Base-by-base conservation (phyloP, 1,140 invertebrate genomes). In the Odontomachus brunneus region DNA sequence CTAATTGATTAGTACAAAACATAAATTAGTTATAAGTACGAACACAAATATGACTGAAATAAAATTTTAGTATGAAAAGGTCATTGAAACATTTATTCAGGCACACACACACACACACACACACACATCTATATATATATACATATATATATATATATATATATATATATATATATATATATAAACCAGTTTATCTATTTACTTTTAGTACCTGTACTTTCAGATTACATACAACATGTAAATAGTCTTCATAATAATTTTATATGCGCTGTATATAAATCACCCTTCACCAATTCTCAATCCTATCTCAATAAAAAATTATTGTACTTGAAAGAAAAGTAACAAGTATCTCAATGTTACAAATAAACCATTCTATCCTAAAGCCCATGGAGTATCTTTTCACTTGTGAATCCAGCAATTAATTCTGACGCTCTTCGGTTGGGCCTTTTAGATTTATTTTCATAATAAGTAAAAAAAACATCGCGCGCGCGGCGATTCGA, bases 181-280 rank as follows among this genome's bases (percentile, higher is more conserved):
- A 26, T 73, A 44, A 17, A 44, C 7, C 26, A 3, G n/a, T n/a
- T 48, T 74, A 22, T 0, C 33, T 0, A 9, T 1, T 19, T n/a
- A 38, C 19, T 62, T 72, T 53, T 38, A 33, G 19, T 65, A 53
- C 51, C 17, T 53, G 38, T 33, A 75, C 5, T 62, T 5, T 49
- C 22, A 12, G 5, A 24, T 53, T 12, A 22, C 49, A 0, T 62
- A 78, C 15, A 5, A 78, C 2, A 14, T 57, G 62, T 69, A 38
- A 67, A 71, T 59, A 57, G 26, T 33, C 44, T 48, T 71, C 11
- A 59, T 57, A 80, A 80, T 71, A 38, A 69, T 44, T 48, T 53
- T 66, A 48, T 24, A 57, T 57, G 22, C 17, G 19, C 49, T 71
- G 55, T 69, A 44, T 38, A 55, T 29, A 80, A 19, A 22, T 3